Evolutionary conservation across 1,140 invertebrate species (phyloP).

Genomic region (Drosophila subobscura): DNA sequence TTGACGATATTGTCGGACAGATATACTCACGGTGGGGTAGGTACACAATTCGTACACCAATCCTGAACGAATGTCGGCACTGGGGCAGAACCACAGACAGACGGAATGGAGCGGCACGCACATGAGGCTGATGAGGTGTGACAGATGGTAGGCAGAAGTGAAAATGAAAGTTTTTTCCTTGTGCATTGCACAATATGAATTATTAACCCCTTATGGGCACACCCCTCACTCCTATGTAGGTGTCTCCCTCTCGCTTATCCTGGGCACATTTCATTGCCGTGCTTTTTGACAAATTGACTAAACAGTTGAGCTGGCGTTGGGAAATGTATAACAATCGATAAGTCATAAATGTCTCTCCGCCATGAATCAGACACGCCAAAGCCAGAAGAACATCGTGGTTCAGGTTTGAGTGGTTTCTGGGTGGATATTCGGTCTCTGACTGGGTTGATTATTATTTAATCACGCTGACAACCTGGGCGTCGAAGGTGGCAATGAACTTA

Average conservation of each 20-base stretch:
- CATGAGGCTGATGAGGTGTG: conserved; percentile 65
- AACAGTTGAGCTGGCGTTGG: conserved; percentile 70
- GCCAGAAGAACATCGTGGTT: conserved; percentile 17
- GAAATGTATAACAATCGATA: conserved; percentile 76
- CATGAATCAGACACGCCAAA: conserved; percentile 66
- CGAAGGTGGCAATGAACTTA: conserved; percentile 58
- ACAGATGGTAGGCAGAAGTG: conserved; percentile 55
- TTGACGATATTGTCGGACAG: conserved; percentile 59
- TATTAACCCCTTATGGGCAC: conserved; percentile 63
- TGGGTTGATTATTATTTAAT: conserved; percentile 58
- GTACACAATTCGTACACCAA: no score
- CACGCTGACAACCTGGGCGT: conserved; percentile 60
- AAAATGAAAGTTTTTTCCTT: conserved; percentile 62
- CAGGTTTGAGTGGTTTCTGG: conserved; percentile 17
- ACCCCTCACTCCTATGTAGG: not conserved
- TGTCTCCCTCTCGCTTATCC: not conserved
- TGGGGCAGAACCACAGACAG: conserved; percentile 7
- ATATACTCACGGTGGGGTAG: not conserved
- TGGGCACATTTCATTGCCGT: conserved; percentile 16
- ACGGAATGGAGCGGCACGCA: conserved; percentile 15
- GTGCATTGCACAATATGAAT: conserved; percentile 67
- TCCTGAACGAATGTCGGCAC: conserved; percentile 11
- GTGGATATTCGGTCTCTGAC: conserved; percentile 12
- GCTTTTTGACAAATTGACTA: conserved; percentile 77
- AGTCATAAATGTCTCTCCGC: conserved; percentile 71